phyloP scores from a whole-genome alignment of 2,797 vertebrate species.

The Ptychobarbus kaznakovi region DNA sequence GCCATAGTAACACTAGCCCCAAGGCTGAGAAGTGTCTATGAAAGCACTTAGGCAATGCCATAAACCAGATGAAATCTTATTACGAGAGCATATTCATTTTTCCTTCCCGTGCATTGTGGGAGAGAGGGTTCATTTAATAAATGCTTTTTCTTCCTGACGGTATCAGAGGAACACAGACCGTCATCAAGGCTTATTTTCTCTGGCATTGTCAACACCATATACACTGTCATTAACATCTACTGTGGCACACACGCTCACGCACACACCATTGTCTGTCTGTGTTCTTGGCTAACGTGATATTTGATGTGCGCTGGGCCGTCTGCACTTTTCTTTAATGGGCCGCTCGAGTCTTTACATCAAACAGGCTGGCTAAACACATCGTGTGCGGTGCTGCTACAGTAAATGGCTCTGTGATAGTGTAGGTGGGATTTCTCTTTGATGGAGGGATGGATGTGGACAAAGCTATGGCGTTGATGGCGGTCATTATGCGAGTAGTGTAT shows the following conservation, averaged over 20 bases:
- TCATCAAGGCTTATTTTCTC: constrained; percentile 50
- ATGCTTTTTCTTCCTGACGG: constrained; percentile 71
- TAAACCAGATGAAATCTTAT: constrained; percentile 80
- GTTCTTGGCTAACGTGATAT: constrained; percentile 33
- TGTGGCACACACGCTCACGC: constrained; percentile 32
- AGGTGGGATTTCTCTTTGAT: constrained; percentile 46
- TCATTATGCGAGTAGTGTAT: constrained; percentile 31
- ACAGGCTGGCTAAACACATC: constrained; percentile 48
- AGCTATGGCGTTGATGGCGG: constrained; percentile 39
- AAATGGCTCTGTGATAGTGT: constrained; percentile 47
- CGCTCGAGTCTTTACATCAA: constrained; percentile 51
- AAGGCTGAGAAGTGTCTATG: constrained; percentile 68
- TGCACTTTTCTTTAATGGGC: constrained; percentile 55
- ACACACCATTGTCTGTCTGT: constrained; percentile 45
- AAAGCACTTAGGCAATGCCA: constrained; percentile 66
- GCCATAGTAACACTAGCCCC: constrained; percentile 77
- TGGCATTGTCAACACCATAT: constrained; percentile 50
- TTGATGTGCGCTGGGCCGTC: constrained; percentile 26
- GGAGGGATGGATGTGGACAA: constrained; percentile 47
- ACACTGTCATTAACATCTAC: constrained; percentile 48
- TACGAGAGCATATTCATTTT: constrained; percentile 75
- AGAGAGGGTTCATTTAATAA: constrained; percentile 78
- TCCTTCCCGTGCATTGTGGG: constrained; percentile 73
- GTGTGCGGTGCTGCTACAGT: constrained; percentile 16
- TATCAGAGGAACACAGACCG: constrained; percentile 74